Percentiles rank a stretch among this genome's conserved stretches.
These are phyloP conservation scores for Eira barbara DNA, from an alignment of 2,113 vertebrate species.

Conservation along the genomic window DNA sequence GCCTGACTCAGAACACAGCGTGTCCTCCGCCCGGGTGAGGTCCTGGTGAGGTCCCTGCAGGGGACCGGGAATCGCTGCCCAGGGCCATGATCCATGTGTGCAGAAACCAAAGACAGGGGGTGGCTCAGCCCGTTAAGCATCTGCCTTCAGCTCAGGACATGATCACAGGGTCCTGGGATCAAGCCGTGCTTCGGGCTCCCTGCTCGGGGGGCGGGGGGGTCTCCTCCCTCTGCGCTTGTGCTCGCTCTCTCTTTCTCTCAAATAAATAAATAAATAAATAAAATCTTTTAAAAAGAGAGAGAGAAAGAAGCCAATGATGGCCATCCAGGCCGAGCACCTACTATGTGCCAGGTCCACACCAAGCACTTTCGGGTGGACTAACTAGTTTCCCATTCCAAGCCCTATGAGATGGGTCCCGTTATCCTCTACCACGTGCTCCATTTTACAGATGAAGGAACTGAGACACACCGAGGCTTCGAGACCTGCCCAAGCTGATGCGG, in stretches of 20 bases:
- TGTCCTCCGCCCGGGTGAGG: background rate
- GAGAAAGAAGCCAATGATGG: background rate
- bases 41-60: background rate
- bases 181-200: fast-evolving
- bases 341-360: fast-evolving
- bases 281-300: background rate
- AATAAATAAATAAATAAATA: background rate
- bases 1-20: background rate
- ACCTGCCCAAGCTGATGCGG: fast-evolving
- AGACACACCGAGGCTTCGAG: background rate
- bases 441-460: background rate
- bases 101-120: background rate
- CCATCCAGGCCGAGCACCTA: fast-evolving
- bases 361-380: fast-evolving
- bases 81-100: fast-evolving
- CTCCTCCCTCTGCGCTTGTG: background rate
- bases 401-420: fast-evolving
- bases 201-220: no score
- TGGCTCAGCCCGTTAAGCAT: background rate
- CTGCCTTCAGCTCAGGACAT: no score
- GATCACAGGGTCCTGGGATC: no score
- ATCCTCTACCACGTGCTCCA: fast-evolving
- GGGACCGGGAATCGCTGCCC: background rate
- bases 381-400: background rate
- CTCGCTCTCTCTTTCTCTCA: background rate